These are phyloP conservation scores for Murina feae DNA, from an alignment of 2,113 vertebrate genomes.

Conservation along the genomic window DNA sequence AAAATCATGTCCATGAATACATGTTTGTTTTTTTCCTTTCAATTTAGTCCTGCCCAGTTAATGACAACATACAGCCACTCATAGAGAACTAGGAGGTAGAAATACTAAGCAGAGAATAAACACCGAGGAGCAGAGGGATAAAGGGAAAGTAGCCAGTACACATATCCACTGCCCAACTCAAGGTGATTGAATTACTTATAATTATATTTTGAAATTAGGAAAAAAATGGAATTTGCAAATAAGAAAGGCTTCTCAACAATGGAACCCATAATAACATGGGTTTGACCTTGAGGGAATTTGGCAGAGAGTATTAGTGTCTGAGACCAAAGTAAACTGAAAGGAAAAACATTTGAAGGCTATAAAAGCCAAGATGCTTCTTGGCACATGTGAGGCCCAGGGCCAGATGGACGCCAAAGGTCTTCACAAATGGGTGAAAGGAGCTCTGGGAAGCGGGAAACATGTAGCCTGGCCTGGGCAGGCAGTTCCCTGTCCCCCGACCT, in stretches of 20 bases:
- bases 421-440: neutral
- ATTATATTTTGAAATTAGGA: slow-evolving; percentile 64
- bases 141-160: slow-evolving; percentile 45
- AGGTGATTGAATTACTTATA: slow-evolving; percentile 63
- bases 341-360: slow-evolving; percentile 53
- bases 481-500: neutral
- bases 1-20: neutral
- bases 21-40: neutral
- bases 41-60: neutral
- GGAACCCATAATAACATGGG: slow-evolving; percentile 44
- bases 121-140: neutral
- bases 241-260: slow-evolving; percentile 61
- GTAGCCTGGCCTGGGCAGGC: neutral
- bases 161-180: neutral
- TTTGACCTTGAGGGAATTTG: slow-evolving; percentile 69
- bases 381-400: slow-evolving; percentile 31
- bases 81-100: neutral
- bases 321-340: slow-evolving; percentile 65
- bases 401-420: slow-evolving; percentile 45
- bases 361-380: slow-evolving; percentile 56
- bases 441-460: neutral
- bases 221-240: slow-evolving; percentile 58
- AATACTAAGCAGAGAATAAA: neutral
- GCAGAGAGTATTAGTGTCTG: slow-evolving; percentile 42
- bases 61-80: neutral